Percentiles rank a stretch among this genome's conserved stretches.
These are phyloP conservation scores for Plectrocnemia conspersa DNA, from an alignment of 1,140 invertebrate species.

Conservation along the genomic window DNA sequence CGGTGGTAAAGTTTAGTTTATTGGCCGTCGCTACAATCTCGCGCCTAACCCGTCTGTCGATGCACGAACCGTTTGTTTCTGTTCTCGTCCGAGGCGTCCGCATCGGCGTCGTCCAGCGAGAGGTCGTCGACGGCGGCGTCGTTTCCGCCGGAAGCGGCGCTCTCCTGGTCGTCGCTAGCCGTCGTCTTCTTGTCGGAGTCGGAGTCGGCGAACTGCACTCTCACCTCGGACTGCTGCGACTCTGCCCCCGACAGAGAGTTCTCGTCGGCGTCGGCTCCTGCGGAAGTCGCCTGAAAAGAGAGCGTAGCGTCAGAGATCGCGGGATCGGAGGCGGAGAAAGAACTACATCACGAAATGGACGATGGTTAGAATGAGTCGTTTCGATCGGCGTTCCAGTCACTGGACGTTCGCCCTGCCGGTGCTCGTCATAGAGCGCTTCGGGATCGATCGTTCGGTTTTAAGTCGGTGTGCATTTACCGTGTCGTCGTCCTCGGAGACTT, in stretches of 20 bases:
- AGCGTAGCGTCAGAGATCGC: not conserved
- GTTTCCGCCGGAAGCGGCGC: constrained; percentile 51
- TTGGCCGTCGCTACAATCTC: too few species aligned
- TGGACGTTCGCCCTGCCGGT: constrained; percentile 47
- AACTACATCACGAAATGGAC: not conserved
- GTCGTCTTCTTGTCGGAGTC: constrained; percentile 41
- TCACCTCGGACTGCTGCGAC: constrained; percentile 59
- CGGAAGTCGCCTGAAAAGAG: constrained; percentile 46
- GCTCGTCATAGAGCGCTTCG: constrained; percentile 39
- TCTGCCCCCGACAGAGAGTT: constrained; percentile 52
- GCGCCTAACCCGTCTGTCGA: too few species aligned
- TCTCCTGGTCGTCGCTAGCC: constrained; percentile 47
- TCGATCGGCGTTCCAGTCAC: constrained; percentile 39
- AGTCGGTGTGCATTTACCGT: not conserved
- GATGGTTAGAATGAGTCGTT: not conserved
- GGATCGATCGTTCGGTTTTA: constrained; percentile 23
- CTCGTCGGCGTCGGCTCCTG: constrained; percentile 45
- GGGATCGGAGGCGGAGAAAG: not conserved
- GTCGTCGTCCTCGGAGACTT: constrained; percentile 12
- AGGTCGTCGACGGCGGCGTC: constrained; percentile 54
- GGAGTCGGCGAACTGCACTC: constrained; percentile 59
- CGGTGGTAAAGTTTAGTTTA: too few species aligned
- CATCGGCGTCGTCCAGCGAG: constrained; percentile 57
- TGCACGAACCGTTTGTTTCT: constrained; percentile 66
- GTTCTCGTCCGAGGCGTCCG: constrained; percentile 66